phyloP scores from a whole-genome alignment of 2,888 invertebrate genomes.

The Anoplius nigerrimus region DNA sequence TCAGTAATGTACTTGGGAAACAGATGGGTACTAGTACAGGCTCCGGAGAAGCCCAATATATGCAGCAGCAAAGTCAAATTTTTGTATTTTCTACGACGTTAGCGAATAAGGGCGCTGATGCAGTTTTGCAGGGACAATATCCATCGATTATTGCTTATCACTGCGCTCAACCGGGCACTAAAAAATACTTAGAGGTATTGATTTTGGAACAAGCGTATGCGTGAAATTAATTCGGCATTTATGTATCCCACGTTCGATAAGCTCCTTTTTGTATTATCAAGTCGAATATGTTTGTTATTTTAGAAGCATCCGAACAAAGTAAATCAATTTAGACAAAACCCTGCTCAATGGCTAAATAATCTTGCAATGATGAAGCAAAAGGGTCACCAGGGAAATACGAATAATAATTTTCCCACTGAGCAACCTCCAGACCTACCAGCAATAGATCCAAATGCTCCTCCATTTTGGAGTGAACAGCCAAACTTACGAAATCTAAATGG shows the following conservation, averaged over 20 bases:
- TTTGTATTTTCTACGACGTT: conserved; percentile 96
- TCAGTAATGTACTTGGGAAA: conserved; percentile 87
- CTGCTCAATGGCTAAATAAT: conserved; percentile 87
- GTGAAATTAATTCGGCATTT: not conserved
- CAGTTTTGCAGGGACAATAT: conserved; percentile 91
- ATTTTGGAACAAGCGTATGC: conserved; percentile 1
- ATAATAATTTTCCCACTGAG: conserved; percentile 69
- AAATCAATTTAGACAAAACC: conserved; percentile 90
- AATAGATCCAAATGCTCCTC: conserved; percentile 70
- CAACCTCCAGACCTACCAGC: conserved; percentile 72
- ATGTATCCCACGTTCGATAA: not conserved
- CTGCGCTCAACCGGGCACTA: conserved; percentile 95
- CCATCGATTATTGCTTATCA: conserved; percentile 96
- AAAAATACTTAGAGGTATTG: conserved; percentile 91
- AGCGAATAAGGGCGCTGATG: conserved; percentile 96
- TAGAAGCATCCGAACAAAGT: conserved; percentile 94
- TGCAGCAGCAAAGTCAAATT: conserved; percentile 98
- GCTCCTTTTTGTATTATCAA: conserved; percentile 4
- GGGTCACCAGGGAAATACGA: conserved; percentile 77
- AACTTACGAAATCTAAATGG: conserved; percentile 72
- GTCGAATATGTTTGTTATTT: conserved; percentile 64
- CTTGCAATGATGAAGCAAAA: conserved; percentile 86
- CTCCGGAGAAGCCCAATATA: conserved; percentile 89
- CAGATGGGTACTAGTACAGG: conserved; percentile 82
- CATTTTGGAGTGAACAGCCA: conserved; percentile 73